Evolutionary conservation across 1,140 invertebrate species (phyloP).

Genomic region (Rhysida immarginata): DNA sequence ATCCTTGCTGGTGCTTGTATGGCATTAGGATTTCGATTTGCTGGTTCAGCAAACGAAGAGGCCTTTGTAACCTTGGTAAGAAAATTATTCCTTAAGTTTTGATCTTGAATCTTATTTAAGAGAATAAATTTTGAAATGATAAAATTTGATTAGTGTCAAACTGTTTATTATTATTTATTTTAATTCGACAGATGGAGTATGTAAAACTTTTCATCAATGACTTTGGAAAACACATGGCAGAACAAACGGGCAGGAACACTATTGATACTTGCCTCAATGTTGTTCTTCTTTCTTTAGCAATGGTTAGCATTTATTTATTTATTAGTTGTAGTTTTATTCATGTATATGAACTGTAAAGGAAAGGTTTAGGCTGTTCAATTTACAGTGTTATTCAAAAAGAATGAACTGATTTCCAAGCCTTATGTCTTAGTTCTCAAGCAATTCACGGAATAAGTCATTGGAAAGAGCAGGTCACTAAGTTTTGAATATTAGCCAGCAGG

Average conservation of each 20-base stretch:
- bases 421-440: no score
- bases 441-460: no score
- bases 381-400: no score
- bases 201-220: constrained; percentile 42
- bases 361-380: no score
- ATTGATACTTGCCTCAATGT: constrained; percentile 79
- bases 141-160: no score
- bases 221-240: constrained; percentile 51
- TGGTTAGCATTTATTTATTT: constrained; percentile 37
- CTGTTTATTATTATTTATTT: no score
- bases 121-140: no score
- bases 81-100: no score
- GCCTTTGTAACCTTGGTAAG: constrained; percentile 56
- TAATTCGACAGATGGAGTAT: constrained; percentile 26
- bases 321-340: neutral
- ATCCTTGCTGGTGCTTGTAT: constrained; percentile 87
- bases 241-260: constrained; percentile 74
- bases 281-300: constrained; percentile 58
- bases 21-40: constrained; percentile 82
- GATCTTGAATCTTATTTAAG: no score
- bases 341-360: neutral
- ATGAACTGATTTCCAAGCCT: no score
- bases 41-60: constrained; percentile 68
- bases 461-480: no score
- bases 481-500: no score